Conservation (phyloP, 2,113 vertebrate genomes). For the Heterotis niloticus region DNA sequence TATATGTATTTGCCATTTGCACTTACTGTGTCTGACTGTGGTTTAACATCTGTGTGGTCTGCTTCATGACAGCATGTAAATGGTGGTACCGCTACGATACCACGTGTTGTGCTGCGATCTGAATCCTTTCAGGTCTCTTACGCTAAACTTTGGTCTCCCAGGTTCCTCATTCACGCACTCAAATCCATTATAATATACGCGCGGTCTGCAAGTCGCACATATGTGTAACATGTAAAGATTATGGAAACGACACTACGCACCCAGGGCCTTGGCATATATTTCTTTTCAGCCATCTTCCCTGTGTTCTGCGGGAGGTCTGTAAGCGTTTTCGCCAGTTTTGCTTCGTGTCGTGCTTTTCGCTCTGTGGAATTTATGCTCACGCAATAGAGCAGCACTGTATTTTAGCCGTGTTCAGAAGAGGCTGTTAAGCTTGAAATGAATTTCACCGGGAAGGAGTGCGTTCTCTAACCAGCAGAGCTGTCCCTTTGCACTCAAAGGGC, state of each 20-base stretch:
- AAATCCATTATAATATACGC: not conserved
- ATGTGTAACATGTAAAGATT: not conserved
- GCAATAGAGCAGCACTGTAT: too few species aligned
- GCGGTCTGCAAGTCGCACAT: not conserved
- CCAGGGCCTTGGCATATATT: too few species aligned
- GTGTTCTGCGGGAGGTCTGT: not conserved
- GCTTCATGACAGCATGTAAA: constrained; percentile 55
- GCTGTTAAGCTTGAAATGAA: too few species aligned
- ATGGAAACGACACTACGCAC: not conserved
- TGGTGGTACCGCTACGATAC: constrained; percentile 31
- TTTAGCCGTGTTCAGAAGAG: too few species aligned
- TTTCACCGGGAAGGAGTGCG: too few species aligned
- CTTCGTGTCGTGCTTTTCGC: too few species aligned
- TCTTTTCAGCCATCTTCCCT: not conserved
- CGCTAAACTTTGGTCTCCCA: not conserved
- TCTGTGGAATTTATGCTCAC: too few species aligned
- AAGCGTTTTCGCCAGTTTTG: not conserved
- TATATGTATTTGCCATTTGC: constrained; percentile 66
- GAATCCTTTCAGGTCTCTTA: not conserved
- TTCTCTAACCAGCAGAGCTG: too few species aligned
- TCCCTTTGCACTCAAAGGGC: too few species aligned
- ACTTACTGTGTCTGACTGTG: constrained; percentile 67
- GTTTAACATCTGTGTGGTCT: constrained; percentile 70
- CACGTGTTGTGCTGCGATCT: not conserved
- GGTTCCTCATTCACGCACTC: not conserved